Evolutionary conservation across 2,888 invertebrate species (phyloP), one percentile per base, ranked within the genome.

Genomic region (Rhingia rostrata): DNA sequence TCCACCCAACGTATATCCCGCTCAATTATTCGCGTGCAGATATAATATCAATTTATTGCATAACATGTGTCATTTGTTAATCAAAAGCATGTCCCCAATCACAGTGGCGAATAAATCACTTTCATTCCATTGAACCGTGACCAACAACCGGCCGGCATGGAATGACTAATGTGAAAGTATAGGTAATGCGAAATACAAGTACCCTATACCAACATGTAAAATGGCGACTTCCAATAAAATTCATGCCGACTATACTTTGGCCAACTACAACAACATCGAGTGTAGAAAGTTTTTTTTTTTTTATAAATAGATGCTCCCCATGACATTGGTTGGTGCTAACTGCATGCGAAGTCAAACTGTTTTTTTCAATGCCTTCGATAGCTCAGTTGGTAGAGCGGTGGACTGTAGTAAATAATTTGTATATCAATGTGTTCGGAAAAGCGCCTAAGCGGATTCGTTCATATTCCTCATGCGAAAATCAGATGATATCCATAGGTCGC

Each of bases 331-430:
- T 22, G 22, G 22, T 1, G 22, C 22, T 22, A 22, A 22, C 1
- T 1, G 22, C 22, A 22, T 22, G 22, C 22, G 2, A 22, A 22
- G 22, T 22, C 22, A 22, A 22, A 22, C 2, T 22, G 22, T 1
- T 22, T 22, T 22, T 49, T 69, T 51, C 73, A 83, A 54, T 74
- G 60, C 84, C 84, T 84, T 84, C 84, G 84, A 84, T 84, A 84
- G 84, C 84, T 84, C 84, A 84, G 84, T 84, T 84, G 84, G 84
- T 84, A 84, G 84, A 84, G 84, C 84, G 84, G 84, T 84, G 84
- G 84, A 84, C 84, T 84, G 84, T 84, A 84, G 83, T 63, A 61
- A 2, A 22, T 22, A 22, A 22, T 22, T 22, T 22, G 22, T 22
- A 2, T 22, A 22, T 22, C 22, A 22, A 22, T 22, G 22, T 22